These are phyloP conservation scores for Cheumatopsyche charites DNA, from an alignment of 1,140 invertebrate genomes.

Conservation along the genomic window DNA sequence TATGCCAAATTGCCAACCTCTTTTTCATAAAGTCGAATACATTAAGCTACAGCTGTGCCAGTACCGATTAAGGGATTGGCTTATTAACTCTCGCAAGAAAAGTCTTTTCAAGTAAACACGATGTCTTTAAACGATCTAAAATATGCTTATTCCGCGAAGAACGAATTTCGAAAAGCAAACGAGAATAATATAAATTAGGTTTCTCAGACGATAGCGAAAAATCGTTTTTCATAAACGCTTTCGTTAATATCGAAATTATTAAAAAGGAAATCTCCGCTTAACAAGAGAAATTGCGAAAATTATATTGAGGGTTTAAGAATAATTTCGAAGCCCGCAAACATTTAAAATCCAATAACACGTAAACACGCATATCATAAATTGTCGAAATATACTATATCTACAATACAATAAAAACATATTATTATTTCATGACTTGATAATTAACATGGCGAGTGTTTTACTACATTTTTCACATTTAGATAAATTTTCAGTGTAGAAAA, in stretches of 20 bases:
- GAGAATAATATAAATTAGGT: conserved; percentile 24
- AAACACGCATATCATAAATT: too few species aligned
- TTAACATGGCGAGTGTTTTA: too few species aligned
- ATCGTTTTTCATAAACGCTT: conserved; percentile 10
- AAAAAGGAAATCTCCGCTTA: conserved; percentile 3
- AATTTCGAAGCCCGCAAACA: not conserved
- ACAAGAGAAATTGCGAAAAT: not conserved
- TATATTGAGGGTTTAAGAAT: not conserved
- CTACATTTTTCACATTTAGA: too few species aligned
- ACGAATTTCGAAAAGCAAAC: conserved; percentile 10
- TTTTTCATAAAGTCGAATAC: conserved; percentile 12
- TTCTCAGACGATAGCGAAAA: conserved; percentile 15
- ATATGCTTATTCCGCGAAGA: conserved; percentile 18
- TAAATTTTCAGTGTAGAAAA: not conserved
- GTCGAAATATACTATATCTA: too few species aligned
- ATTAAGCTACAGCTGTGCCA: conserved; percentile 15
- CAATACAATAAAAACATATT: too few species aligned
- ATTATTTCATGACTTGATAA: too few species aligned
- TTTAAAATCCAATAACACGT: too few species aligned
- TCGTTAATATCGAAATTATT: conserved; percentile 12
- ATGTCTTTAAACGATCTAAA: conserved; percentile 25
- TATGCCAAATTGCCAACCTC: not conserved
- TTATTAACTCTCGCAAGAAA: conserved; percentile 23
- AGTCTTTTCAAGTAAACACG: conserved; percentile 23
- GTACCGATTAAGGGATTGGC: conserved; percentile 19